Conservation (phyloP, 2,113 vertebrate species). For the Rhagologus leucostigma region DNA sequence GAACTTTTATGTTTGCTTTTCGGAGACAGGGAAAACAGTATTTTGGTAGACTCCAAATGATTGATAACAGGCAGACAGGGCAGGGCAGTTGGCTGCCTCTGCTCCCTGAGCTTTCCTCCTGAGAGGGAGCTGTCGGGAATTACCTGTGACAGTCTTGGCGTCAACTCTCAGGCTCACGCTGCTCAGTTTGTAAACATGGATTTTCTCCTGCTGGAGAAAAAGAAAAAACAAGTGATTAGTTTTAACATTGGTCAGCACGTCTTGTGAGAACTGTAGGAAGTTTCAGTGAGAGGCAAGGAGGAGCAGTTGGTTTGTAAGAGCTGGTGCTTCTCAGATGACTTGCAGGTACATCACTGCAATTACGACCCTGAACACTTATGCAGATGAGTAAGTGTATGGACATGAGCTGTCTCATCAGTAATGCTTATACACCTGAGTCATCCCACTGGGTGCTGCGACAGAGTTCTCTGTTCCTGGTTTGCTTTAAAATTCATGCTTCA, state of each 20-base stretch:
- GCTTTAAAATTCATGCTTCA: neutral
- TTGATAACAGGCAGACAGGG: neutral
- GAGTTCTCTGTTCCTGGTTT: neutral
- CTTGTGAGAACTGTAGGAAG: neutral
- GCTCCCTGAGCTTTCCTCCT: neutral
- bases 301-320: neutral
- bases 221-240: neutral
- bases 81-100: neutral
- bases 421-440: conserved; percentile 29
- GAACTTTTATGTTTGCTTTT: neutral
- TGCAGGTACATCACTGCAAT: conserved; percentile 19
- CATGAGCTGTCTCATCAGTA: conserved; percentile 32
- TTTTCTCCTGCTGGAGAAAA: neutral
- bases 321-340: conserved; percentile 20
- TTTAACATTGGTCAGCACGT: neutral
- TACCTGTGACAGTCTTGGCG: rapidly evolving
- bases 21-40: neutral
- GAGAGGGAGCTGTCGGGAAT: neutral
- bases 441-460: neutral
- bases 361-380: conserved; percentile 34
- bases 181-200: neutral
- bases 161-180: neutral
- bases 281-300: neutral
- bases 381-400: conserved; percentile 32
- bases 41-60: neutral